phyloP scores from a whole-genome alignment of 2,888 invertebrate genomes.

The Drosophila maculinotata region DNA sequence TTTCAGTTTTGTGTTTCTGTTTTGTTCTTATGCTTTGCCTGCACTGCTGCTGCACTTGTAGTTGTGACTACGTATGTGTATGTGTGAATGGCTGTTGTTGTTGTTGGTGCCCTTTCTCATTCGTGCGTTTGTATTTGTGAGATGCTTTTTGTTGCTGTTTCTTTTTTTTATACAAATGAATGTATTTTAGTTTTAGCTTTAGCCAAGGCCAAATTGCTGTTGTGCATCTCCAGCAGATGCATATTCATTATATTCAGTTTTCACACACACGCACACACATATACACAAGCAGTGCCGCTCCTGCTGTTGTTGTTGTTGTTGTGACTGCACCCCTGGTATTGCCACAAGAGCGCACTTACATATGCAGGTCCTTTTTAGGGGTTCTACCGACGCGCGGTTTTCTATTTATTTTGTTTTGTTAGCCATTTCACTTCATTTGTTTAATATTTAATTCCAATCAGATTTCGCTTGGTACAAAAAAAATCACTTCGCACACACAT shows the following conservation, averaged over 20 bases:
- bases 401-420: slow-evolving; percentile 49
- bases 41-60: slow-evolving; percentile 58
- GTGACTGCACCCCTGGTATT: slow-evolving; percentile 54
- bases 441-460: slow-evolving; percentile 68
- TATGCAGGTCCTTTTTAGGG: slow-evolving; percentile 54
- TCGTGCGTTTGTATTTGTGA: slow-evolving; percentile 31
- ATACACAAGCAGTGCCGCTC: slow-evolving; percentile 58
- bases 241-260: slow-evolving; percentile 66
- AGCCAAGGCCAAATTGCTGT: slow-evolving; percentile 67
- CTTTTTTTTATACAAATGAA: slow-evolving; percentile 14
- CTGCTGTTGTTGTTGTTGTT: slow-evolving; percentile 54
- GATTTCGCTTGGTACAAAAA: slow-evolving; percentile 66
- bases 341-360: slow-evolving; percentile 57
- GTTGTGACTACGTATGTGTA: slow-evolving; percentile 32
- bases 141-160: slow-evolving; percentile 24
- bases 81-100: slow-evolving; percentile 37
- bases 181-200: slow-evolving; percentile 36
- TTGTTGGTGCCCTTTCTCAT: slow-evolving; percentile 54
- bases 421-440: slow-evolving; percentile 52
- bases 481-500: slow-evolving; percentile 64
- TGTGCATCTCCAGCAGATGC: slow-evolving; percentile 69
- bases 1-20: slow-evolving; percentile 63
- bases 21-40: slow-evolving; percentile 62
- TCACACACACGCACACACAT: slow-evolving; percentile 37
- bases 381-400: slow-evolving; percentile 52